phyloP scores from a whole-genome alignment of 1,140 invertebrate species.

The Anthonomus grandis region DNA sequence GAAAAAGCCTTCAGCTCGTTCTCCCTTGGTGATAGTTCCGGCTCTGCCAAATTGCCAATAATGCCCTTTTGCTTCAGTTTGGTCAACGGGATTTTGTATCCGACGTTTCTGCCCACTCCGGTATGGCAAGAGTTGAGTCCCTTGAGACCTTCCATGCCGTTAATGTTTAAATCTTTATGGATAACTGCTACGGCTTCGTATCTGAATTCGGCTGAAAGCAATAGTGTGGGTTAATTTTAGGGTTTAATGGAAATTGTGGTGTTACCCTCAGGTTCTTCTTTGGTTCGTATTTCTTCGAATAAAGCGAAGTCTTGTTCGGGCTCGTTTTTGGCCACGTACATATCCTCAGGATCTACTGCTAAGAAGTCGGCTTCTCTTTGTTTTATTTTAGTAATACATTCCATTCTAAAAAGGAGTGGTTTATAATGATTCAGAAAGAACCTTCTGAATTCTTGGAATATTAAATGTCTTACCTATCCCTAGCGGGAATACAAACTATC shows the following conservation, averaged over 20 bases:
- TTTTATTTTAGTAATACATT: conserved; percentile 72
- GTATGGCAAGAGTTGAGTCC: conserved; percentile 77
- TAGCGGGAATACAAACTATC: conserved; percentile 63
- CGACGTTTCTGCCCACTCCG: conserved; percentile 73
- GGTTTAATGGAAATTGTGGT: not conserved
- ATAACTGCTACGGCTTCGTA: conserved; percentile 77
- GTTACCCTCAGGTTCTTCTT: conserved; percentile 58
- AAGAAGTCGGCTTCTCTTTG: conserved; percentile 74
- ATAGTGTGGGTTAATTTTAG: too few relatives aligned
- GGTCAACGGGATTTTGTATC: conserved; percentile 72
- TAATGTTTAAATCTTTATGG: conserved; percentile 64
- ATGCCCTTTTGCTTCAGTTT: conserved; percentile 67
- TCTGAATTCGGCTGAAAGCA: conserved; percentile 60
- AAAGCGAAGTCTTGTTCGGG: conserved; percentile 61
- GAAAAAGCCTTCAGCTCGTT: conserved; percentile 71
- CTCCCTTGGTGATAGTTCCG: conserved; percentile 66
- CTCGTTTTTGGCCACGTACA: conserved; percentile 74
- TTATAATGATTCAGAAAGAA: not conserved
- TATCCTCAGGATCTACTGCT: conserved; percentile 77
- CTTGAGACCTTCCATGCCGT: conserved; percentile 60
- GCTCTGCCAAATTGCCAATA: conserved; percentile 63
- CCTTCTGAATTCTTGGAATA: not conserved
- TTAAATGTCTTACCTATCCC: conserved; percentile 56
- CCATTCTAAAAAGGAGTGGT: conserved; percentile 52
- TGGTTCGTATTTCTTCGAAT: conserved; percentile 67